Evolutionary conservation across 2,888 invertebrate genomes (phyloP).

Genomic region (Limnephilus auricula): DNA sequence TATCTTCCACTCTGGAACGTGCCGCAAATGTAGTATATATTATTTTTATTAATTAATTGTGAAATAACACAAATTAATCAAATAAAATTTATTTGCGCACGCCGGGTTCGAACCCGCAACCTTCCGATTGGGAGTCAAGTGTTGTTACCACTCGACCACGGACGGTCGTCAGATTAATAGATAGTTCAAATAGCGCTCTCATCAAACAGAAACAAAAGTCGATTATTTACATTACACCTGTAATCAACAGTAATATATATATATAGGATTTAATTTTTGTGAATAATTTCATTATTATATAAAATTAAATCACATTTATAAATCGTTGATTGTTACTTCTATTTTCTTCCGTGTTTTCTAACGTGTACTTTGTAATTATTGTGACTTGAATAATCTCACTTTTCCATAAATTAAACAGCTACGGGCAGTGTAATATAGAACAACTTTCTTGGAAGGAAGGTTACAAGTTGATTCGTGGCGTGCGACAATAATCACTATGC

Average conservation of each 20-base stretch:
- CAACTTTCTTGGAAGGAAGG: neutral
- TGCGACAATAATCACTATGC: slow-evolving; percentile 21
- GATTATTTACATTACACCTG: neutral
- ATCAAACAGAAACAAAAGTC: neutral
- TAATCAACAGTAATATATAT: neutral
- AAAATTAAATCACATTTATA: neutral
- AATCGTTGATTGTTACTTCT: neutral
- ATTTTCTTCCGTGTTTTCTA: neutral
- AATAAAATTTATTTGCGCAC: no score
- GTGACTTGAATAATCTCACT: neutral
- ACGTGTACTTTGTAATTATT: neutral
- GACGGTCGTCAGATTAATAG: no score
- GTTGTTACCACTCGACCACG: no score
- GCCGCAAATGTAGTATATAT: no score
- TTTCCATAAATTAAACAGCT: neutral
- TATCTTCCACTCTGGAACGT: no score
- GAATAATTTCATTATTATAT: neutral
- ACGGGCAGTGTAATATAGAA: neutral
- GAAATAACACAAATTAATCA: no score
- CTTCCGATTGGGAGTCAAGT: no score
- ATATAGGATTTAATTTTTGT: no score
- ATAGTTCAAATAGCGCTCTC: no score
- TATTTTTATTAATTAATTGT: no score
- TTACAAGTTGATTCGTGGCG: neutral
- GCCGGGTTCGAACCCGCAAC: no score